Evolutionary conservation across 2,113 vertebrate genomes (phyloP).

Genomic region (Dermatemys mawii): DNA sequence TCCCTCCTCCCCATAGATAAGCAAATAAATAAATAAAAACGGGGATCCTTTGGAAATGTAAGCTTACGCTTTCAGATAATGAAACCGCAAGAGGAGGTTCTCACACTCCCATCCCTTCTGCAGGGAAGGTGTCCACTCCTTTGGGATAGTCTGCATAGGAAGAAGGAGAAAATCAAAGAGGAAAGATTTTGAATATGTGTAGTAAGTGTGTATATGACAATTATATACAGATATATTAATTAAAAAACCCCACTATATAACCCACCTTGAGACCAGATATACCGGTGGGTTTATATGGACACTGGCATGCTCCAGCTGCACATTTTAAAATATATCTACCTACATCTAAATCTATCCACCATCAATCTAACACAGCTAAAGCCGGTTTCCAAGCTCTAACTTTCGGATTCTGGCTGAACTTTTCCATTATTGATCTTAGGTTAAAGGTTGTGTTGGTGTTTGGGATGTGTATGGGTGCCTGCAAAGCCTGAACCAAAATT

Average conservation of each 20-base stretch:
- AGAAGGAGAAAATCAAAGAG: background rate
- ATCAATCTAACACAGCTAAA: background rate
- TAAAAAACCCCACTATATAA: no score
- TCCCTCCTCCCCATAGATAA: conserved; percentile 40
- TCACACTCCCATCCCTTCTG: background rate
- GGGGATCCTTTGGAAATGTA: background rate
- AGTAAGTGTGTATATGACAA: background rate
- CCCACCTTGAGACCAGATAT: background rate
- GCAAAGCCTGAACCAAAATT: background rate
- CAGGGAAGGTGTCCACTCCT: background rate
- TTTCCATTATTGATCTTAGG: background rate
- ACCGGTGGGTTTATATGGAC: background rate
- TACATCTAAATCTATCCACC: background rate
- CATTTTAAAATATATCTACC: background rate
- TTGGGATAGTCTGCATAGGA: background rate
- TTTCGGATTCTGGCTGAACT: background rate
- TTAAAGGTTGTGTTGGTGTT: background rate
- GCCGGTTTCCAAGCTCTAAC: no score
- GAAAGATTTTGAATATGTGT: background rate
- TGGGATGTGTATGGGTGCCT: background rate
- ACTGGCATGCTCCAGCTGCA: background rate
- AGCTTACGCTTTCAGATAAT: background rate
- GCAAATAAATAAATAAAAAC: conserved; percentile 34
- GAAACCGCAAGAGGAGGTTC: background rate
- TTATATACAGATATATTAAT: background rate